Evolutionary conservation across 2,113 vertebrate species (phyloP), one percentile per base, ranked within the genome.

Genomic region (Ursus arctos): DNA sequence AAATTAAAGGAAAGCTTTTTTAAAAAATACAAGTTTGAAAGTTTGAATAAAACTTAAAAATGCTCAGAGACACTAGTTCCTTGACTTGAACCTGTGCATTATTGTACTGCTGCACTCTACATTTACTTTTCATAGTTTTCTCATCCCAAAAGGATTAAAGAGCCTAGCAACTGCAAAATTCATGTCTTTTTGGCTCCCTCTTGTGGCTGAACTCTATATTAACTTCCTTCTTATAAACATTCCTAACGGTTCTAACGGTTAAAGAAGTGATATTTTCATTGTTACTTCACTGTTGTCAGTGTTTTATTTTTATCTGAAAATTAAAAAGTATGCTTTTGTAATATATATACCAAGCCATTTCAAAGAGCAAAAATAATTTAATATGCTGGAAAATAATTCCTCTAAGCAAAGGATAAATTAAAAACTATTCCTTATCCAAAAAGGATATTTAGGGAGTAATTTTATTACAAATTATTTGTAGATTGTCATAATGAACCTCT

Each of bases 121-220:
- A 79, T 12, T 9, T 80, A 19, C 49, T 96, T 92, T 67, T 33
- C 57, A 57, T 80, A 69, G 6, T 86, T 89, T 43, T 91, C 8
- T 51, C 13, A 69, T 28, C 9, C 1, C 80, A 79, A 89, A 91
- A 26, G 36, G 47, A 71, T 49, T 49, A 81, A 74, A 89, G 12
- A 40, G 6, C 10, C 28, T 9, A 28, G 28, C 40, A 69, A 49
- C 1, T 26, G 63, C 53, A 15, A 28, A 82, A 74, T 92, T 93
- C 86, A 43, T 5, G 77, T 93, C 97, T 98, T 84, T 94, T 97
- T 98, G 98, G 82, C 98, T 98, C 98, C 98, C 98, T 97, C 99
- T 98, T 88, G 98, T 98, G 99, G 98, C 76, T 67, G 63, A 97
- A 87, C 7, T 22, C 26, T 96, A 90, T 82, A 98, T 63, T 97